A percentile compares a stretch with the other conserved stretches of the same genome.
Evolutionary conservation across 2,113 vertebrate species (phyloP).

Genomic region (Gymnogyps californianus): DNA sequence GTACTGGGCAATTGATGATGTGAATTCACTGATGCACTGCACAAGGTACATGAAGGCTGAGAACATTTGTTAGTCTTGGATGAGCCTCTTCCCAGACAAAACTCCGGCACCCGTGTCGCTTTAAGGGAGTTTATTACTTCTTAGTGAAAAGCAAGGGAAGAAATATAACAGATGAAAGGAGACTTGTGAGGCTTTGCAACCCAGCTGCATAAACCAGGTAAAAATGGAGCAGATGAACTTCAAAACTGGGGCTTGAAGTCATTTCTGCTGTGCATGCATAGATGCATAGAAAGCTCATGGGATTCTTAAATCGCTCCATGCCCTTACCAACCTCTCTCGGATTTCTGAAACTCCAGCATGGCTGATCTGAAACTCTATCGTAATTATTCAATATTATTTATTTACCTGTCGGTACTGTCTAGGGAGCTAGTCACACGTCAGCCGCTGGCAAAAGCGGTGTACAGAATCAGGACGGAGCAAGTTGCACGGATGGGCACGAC

Average conservation of each 20-base stretch:
- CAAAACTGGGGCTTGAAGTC: background rate
- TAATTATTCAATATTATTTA: background rate
- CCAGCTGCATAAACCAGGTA: background rate
- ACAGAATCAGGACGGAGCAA: background rate
- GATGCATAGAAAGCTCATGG: background rate
- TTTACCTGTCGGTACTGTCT: background rate
- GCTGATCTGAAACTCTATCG: background rate
- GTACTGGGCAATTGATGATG: background rate
- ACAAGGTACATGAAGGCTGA: background rate
- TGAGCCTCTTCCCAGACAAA: background rate
- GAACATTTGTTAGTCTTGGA: background rate
- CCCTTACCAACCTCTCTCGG: background rate
- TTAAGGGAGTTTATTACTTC: background rate
- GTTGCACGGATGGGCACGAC: background rate
- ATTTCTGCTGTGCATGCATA: fast-evolving
- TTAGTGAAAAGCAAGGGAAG: background rate
- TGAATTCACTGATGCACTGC: background rate
- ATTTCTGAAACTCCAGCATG: fast-evolving
- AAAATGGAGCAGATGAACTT: background rate
- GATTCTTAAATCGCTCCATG: fast-evolving
- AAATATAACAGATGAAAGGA: background rate
- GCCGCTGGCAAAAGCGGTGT: background rate
- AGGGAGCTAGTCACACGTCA: background rate
- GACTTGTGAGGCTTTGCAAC: background rate
- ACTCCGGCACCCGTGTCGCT: background rate